A percentile compares a stretch with the other conserved stretches of the same genome.
Conservation (phyloP, 1,140 invertebrate species). For the Drosophila bipectinata region DNA sequence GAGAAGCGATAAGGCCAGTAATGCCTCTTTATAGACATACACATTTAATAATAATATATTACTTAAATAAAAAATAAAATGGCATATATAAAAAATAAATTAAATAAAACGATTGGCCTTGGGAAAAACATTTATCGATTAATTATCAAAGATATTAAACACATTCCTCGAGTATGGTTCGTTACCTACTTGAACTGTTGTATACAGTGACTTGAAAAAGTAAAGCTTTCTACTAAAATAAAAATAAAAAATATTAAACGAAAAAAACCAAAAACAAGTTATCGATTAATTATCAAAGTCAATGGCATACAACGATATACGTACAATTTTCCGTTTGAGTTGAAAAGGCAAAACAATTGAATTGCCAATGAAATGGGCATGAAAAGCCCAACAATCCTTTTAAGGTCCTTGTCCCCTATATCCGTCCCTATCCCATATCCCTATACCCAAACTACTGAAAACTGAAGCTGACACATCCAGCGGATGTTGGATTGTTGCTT, state of each 20-base stretch:
- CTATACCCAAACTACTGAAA: too few species aligned
- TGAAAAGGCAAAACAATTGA: conserved; percentile 38
- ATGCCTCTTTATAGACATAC: too few species aligned
- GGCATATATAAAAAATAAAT: too few species aligned
- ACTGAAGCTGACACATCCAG: conserved; percentile 20
- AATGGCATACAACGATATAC: conserved; percentile 3
- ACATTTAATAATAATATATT: neutral
- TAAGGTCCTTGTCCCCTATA: neutral
- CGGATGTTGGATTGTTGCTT: conserved; percentile 36
- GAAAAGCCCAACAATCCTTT: conserved; percentile 35
- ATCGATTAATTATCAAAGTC: conserved; percentile 33
- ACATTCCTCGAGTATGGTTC: too few species aligned
- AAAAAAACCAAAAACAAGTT: neutral
- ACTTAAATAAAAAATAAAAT: neutral
- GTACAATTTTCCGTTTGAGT: too few species aligned
- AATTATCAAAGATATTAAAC: conserved; percentile 7
- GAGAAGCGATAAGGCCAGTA: neutral
- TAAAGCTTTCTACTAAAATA: too few species aligned
- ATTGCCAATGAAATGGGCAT: conserved; percentile 42
- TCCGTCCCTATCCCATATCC: neutral
- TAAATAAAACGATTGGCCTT: neutral
- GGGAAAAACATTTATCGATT: conserved; percentile 18
- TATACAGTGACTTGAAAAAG: too few species aligned
- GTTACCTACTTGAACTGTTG: too few species aligned
- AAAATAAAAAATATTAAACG: too few species aligned